Evolutionary conservation across 2,113 vertebrate species (phyloP).

Genomic region (Irena cyanogastra): DNA sequence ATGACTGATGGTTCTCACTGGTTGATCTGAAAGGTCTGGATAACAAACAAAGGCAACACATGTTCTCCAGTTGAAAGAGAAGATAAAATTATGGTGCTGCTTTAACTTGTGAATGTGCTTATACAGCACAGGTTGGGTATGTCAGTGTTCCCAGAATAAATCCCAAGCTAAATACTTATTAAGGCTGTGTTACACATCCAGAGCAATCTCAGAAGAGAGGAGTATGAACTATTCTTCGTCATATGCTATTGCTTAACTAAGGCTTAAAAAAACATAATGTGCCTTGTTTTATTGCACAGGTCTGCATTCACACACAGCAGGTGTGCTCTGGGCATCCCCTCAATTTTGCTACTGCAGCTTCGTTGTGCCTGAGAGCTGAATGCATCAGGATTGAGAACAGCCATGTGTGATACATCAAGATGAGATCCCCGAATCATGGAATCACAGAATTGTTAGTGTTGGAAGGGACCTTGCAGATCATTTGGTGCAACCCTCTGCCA

Average conservation of each 20-base stretch:
- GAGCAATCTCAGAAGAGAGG: background rate
- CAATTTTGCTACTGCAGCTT: background rate
- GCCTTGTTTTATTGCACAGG: background rate
- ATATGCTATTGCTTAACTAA: background rate
- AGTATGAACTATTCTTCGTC: background rate
- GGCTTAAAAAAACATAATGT: background rate
- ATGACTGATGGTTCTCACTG: background rate
- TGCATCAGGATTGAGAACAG: background rate
- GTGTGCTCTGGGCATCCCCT: background rate
- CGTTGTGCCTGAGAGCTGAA: background rate
- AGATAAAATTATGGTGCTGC: background rate
- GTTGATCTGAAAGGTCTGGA: background rate
- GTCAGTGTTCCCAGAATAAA: background rate
- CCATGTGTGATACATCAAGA: background rate
- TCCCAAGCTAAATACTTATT: background rate
- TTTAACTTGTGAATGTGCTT: background rate
- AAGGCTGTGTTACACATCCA: background rate
- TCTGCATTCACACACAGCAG: fast-evolving
- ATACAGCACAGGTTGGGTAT: background rate
- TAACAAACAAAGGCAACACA: background rate
- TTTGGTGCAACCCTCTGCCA: background rate
- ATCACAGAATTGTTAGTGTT: background rate
- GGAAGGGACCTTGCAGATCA: background rate
- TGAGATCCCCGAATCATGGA: background rate
- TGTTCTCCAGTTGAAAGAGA: background rate